Conservation (phyloP, 2,888 invertebrate genomes). For the Gonocerus acuteangulatus region DNA sequence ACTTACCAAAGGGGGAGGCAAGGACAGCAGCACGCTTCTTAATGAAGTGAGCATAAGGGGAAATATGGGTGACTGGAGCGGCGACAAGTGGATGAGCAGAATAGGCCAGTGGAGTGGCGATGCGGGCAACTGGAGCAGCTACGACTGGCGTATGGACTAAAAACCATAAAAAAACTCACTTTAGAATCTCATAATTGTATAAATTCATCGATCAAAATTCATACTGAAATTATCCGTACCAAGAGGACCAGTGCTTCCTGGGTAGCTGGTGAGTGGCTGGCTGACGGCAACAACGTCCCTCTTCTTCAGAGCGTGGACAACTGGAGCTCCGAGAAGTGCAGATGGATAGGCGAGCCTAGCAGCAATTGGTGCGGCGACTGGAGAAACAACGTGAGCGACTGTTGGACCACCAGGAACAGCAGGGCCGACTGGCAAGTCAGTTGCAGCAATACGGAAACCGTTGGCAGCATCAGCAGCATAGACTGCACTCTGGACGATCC, state of each 20-base stretch:
- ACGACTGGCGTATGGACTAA: slow-evolving; percentile 32
- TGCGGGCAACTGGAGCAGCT: slow-evolving; percentile 31
- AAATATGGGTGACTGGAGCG: neutral
- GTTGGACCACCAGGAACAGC: slow-evolving; percentile 20
- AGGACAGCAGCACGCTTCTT: too few relatives aligned
- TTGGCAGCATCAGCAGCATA: slow-evolving; percentile 53
- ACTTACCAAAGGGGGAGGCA: too few relatives aligned
- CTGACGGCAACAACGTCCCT: slow-evolving; percentile 27
- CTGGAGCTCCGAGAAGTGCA: slow-evolving; percentile 26
- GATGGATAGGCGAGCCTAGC: slow-evolving; percentile 12
- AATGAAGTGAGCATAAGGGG: neutral
- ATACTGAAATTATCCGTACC: slow-evolving; percentile 24
- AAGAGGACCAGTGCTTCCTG: slow-evolving; percentile 30
- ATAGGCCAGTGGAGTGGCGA: slow-evolving; percentile 35
- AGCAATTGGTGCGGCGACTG: slow-evolving; percentile 2
- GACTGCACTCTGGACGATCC: slow-evolving; percentile 56
- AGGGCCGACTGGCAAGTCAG: slow-evolving; percentile 50
- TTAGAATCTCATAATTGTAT: too few relatives aligned
- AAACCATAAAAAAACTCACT: too few relatives aligned
- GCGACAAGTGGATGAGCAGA: slow-evolving; percentile 19
- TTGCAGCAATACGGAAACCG: slow-evolving; percentile 59
- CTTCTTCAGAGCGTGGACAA: slow-evolving; percentile 29
- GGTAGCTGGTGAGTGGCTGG: slow-evolving; percentile 30
- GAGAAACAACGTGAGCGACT: slow-evolving; percentile 1
- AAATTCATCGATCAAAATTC: too few relatives aligned